Base-by-base conservation (phyloP, 2,888 invertebrate genomes). In the Papilio protenor region DNA sequence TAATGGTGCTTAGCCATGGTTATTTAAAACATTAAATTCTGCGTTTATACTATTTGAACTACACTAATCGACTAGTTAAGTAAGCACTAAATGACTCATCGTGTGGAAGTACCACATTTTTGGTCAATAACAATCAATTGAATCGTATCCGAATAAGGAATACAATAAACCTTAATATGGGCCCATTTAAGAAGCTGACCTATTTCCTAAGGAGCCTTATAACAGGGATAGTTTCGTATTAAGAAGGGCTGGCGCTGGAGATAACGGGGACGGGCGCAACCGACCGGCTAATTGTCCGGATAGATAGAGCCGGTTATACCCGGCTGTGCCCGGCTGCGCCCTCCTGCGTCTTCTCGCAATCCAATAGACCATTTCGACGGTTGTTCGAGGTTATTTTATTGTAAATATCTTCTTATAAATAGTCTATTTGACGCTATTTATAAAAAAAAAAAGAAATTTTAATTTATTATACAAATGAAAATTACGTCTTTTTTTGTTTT, bases 231-330 rank as follows among this genome's bases (percentile, higher is more conserved):
- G 89, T 88, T 89, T 87, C 87, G 87, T 89, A 88, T 90, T 91
- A 92, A 90, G 91, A 89, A 89, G 87, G 90, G 85, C 92, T 93
- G 93, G 84, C 85, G 80, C 81, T 83, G 81, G 82, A 90, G 93
- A 93, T 93, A 93, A 92, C 88, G 85, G 77, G 73, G 79, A 81
- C 80, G 85, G 77, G 82, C 82, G 88, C 87, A 89, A 87, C 86
- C 88, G 84, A 84, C 84, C 89, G 89, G 84, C 86, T 92, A 92
- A 93, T 92, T 91, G 92, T 89, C 85, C 87, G 86, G 90, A 89
- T 88, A 88, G 89, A 89, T 88, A 87, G 82, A 82, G 83, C 82
- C 83, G 84, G 82, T 80, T 73, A 81, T 83, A 82, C 80, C 79
- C 81, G 81, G 80, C 77, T 78, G 77, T 73, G 27, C 49, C 55